Evolutionary conservation across 2,888 invertebrate genomes (phyloP).

Genomic region (Mythimna vitellina): DNA sequence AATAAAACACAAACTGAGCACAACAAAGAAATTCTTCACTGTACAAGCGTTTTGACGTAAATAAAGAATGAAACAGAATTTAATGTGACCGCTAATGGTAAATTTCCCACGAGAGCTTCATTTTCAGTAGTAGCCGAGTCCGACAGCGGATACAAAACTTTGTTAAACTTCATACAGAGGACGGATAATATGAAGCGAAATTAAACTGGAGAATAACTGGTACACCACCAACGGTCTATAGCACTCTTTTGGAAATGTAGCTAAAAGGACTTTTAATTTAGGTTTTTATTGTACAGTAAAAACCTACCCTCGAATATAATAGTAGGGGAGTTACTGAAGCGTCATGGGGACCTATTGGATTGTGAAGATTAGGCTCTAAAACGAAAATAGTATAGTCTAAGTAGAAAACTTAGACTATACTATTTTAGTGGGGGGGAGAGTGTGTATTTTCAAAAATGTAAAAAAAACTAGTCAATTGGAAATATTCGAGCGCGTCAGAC

Average conservation of each 20-base stretch:
- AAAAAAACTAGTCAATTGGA: too few species aligned
- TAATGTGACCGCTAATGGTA: conserved; percentile 84
- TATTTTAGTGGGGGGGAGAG: too few species aligned
- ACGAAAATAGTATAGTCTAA: too few species aligned
- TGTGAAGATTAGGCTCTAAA: too few species aligned
- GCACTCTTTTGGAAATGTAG: conserved; percentile 29
- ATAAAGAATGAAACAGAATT: conserved; percentile 82
- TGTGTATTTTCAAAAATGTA: too few species aligned
- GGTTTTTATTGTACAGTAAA: background rate
- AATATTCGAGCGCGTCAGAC: too few species aligned
- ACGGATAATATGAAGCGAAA: conserved; percentile 69
- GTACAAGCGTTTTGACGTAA: conserved; percentile 68
- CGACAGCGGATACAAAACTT: conserved; percentile 72
- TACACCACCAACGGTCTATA: conserved; percentile 4
- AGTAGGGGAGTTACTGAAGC: too few species aligned
- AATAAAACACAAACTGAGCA: conserved; percentile 36
- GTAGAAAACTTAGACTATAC: too few species aligned
- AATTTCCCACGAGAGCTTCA: conserved; percentile 85
- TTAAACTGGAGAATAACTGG: conserved; percentile 56
- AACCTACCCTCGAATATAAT: too few species aligned
- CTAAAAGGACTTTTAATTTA: conserved; percentile 20
- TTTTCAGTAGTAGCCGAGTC: conserved; percentile 76
- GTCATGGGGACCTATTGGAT: too few species aligned
- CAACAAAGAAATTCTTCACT: conserved; percentile 61
- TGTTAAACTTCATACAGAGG: conserved; percentile 70